These are phyloP conservation scores for Ardeotis arabs DNA, from an alignment of 2,113 vertebrate genomes.

Conservation along the genomic window DNA sequence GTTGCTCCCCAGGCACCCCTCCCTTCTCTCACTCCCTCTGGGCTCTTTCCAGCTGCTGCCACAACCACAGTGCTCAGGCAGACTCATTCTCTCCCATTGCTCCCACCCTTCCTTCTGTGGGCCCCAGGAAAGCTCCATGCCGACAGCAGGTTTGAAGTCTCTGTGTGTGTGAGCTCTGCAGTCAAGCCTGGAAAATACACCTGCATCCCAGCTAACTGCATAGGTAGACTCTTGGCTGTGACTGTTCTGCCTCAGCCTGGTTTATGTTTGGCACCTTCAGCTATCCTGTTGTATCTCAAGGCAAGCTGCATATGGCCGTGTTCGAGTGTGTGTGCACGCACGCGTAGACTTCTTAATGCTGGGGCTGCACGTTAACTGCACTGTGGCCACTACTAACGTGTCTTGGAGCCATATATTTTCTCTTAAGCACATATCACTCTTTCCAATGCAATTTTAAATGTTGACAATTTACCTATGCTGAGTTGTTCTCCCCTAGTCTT, in stretches of 20 bases:
- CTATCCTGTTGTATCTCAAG: neutral
- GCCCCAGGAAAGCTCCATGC: accelerated
- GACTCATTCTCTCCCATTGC: neutral
- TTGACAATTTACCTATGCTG: neutral
- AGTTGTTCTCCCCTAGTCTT: neutral
- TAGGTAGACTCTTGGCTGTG: neutral
- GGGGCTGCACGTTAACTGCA: neutral
- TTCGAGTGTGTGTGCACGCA: neutral
- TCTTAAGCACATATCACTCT: neutral
- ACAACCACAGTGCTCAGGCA: neutral
- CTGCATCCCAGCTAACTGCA: neutral
- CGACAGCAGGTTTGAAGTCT: neutral
- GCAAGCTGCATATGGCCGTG: accelerated
- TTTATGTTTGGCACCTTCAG: neutral
- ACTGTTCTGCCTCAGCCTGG: neutral
- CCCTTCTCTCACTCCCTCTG: neutral
- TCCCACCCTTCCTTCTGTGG: neutral
- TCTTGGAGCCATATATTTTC: neutral
- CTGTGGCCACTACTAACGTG: neutral
- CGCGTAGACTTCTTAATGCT: neutral
- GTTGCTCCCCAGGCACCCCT: accelerated
- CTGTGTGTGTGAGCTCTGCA: neutral
- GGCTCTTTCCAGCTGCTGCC: neutral
- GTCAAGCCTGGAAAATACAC: neutral
- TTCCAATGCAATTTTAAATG: neutral